A percentile compares a stretch with the other conserved stretches of the same genome.
phyloP scores from a whole-genome alignment of 2,888 invertebrate species.

The Ectropis crepuscularia region DNA sequence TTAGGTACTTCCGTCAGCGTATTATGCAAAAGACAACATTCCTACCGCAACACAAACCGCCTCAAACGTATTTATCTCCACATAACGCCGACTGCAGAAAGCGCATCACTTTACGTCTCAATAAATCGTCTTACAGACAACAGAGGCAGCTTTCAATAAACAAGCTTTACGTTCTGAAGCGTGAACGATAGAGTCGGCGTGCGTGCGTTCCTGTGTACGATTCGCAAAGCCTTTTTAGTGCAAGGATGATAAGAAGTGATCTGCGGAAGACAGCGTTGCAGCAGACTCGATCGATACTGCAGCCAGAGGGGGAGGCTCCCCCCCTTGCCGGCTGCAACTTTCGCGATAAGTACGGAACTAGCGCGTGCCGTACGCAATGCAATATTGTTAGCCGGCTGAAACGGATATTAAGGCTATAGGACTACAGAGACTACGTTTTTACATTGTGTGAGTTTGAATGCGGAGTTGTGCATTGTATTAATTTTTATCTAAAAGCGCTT shows the following conservation, averaged over 20 bases:
- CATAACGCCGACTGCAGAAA: slow-evolving; percentile 29
- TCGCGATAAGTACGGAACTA: slow-evolving; percentile 84
- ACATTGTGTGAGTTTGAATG: slow-evolving; percentile 75
- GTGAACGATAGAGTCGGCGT: slow-evolving; percentile 61
- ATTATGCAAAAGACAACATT: too few species aligned
- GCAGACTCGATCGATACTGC: slow-evolving; percentile 83
- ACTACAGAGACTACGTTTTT: slow-evolving; percentile 65
- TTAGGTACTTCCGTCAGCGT: too few species aligned
- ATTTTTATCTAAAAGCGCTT: slow-evolving; percentile 58
- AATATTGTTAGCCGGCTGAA: slow-evolving; percentile 84
- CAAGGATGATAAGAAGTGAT: slow-evolving; percentile 79
- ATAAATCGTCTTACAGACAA: slow-evolving; percentile 49
- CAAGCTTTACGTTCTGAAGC: slow-evolving; percentile 62
- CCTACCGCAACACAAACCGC: too few species aligned
- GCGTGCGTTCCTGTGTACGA: slow-evolving; percentile 55
- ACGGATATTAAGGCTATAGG: slow-evolving; percentile 80
- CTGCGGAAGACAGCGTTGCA: slow-evolving; percentile 82
- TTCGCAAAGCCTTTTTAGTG: slow-evolving; percentile 72
- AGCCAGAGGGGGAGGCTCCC: slow-evolving; percentile 54
- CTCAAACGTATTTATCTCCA: slow-evolving; percentile 2
- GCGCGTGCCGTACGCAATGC: slow-evolving; percentile 84
- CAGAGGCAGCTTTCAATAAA: slow-evolving; percentile 64
- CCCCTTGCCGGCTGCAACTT: slow-evolving; percentile 76
- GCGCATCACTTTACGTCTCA: slow-evolving; percentile 49
- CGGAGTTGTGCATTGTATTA: slow-evolving; percentile 72